These are phyloP conservation scores for Rousettus madagascariensis DNA, from an alignment of 2,797 vertebrate genomes.

Conservation along the genomic window DNA sequence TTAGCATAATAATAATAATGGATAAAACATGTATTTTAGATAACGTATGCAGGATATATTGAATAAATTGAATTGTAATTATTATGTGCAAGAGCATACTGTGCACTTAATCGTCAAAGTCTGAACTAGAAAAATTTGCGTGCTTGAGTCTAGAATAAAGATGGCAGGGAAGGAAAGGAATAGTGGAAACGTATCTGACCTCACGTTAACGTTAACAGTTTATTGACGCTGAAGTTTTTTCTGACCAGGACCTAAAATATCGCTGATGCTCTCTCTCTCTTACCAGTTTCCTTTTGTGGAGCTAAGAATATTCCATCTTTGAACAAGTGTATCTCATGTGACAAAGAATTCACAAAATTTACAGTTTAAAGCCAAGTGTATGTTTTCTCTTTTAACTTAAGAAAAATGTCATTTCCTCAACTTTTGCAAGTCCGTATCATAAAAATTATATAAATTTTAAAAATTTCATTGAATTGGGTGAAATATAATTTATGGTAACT, in stretches of 20 bases:
- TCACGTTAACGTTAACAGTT: not conserved
- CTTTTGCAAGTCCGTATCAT: not conserved
- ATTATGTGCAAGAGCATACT: not conserved
- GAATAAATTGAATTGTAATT: not conserved
- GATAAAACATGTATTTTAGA: not conserved
- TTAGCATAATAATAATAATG: not conserved
- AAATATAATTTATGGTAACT: not conserved
- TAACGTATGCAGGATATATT: not conserved
- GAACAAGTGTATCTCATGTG: not conserved
- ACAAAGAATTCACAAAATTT: not conserved
- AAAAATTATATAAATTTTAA: not conserved
- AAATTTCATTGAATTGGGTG: not conserved
- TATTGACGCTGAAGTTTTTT: not conserved
- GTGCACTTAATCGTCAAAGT: not conserved
- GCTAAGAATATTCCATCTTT: not conserved
- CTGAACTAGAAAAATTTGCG: not conserved
- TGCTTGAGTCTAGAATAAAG: not conserved
- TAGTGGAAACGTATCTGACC: not conserved
- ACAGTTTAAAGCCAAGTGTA: not conserved
- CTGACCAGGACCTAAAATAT: not conserved
- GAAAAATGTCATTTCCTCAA: not conserved
- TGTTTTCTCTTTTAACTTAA: constrained; percentile 37
- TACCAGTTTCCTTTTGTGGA: not conserved
- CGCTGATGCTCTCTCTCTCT: not conserved
- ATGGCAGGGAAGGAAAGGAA: not conserved